Base-by-base conservation (phyloP, 2,797 vertebrate species). In the Peromyscus eremicus region DNA sequence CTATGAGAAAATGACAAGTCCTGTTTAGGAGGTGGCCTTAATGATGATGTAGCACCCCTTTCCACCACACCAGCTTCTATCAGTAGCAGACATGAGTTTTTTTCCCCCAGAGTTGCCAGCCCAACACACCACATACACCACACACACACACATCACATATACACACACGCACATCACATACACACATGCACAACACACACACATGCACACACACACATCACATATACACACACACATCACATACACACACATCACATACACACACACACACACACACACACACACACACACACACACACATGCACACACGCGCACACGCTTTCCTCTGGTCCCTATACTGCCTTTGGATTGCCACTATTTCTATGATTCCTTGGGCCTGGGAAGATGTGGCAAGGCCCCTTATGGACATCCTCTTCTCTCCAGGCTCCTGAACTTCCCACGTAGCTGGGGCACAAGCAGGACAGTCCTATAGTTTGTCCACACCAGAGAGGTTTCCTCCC, bases 281-380 rank as follows among this genome's bases (percentile, higher is more conserved):
- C 37, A 83, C 57, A 29, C 60, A 84, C 16, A 43, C 37, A 62
- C 46, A 19, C 76, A 19, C 75, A 77, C 37, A 43, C 37, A 75
- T 17, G 32, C 64, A 13, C 66, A 34, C 46, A 52, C 29, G 7
- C 29, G 55, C 49, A 34, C 34, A 11, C 10, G 27, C 12, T 17
- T 40, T 0, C 27, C 37, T 55, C 5, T 55, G 83, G 27, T 37
- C 62, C 52, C 81, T 70, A 13, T 13, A 12, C 60, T 73, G 8
- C 76, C 49, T 92, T 79, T 92, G 77, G 46, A 87, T 73, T 55
- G 64, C 80, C 92, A 92, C 90, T 81, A 46, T 13, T 71, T 49
- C 49, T 4, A 21, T 64, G 87, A 73, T 62, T 81, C 19, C 66
- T 92, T 71, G 81, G 95, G 75, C 55, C 83, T 21, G 0, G 82